Percentiles rank a stretch among this genome's conserved stretches.
phyloP scores from a whole-genome alignment of 2,888 invertebrate species.

The Alloscopus bannaensis region DNA sequence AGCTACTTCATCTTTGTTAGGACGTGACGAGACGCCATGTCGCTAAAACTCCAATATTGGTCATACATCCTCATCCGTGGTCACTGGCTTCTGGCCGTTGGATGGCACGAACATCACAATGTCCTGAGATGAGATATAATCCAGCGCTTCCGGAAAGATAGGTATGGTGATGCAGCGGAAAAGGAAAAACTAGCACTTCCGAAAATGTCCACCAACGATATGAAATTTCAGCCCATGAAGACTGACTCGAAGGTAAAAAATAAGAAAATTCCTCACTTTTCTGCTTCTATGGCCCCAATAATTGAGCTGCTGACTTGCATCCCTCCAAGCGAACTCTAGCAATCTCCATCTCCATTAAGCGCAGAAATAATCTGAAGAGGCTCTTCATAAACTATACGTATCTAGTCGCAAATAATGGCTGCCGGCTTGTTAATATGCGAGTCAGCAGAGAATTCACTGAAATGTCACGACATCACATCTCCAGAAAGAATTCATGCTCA shows the following conservation, averaged over 20 bases:
- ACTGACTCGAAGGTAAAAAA: constrained; percentile 83
- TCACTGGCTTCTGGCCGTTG: constrained; percentile 73
- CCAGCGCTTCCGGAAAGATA: constrained; percentile 75
- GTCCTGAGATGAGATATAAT: constrained; percentile 53
- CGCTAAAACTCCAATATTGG: too few relatives aligned
- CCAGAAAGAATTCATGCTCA: constrained; percentile 31
- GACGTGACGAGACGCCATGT: too few relatives aligned
- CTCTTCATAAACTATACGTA: too few relatives aligned
- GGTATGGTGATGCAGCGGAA: constrained; percentile 85
- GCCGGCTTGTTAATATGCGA: constrained; percentile 9
- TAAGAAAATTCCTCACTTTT: too few relatives aligned
- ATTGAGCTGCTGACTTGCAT: too few relatives aligned
- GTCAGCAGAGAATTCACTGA: not conserved
- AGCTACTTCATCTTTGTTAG: too few relatives aligned
- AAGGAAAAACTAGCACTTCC: constrained; percentile 93
- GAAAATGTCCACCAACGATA: constrained; percentile 85
- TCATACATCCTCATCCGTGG: too few relatives aligned
- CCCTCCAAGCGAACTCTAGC: too few relatives aligned
- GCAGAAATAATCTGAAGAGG: too few relatives aligned
- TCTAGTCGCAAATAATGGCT: too few relatives aligned
- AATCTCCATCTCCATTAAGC: too few relatives aligned
- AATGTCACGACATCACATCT: constrained; percentile 30
- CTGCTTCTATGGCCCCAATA: too few relatives aligned
- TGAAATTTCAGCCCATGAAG: constrained; percentile 87
- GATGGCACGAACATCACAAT: constrained; percentile 72